A percentile compares a stretch with the other conserved stretches of the same genome.
Conservation (phyloP, 2,888 invertebrate genomes). For the Drosophila mettleri region DNA sequence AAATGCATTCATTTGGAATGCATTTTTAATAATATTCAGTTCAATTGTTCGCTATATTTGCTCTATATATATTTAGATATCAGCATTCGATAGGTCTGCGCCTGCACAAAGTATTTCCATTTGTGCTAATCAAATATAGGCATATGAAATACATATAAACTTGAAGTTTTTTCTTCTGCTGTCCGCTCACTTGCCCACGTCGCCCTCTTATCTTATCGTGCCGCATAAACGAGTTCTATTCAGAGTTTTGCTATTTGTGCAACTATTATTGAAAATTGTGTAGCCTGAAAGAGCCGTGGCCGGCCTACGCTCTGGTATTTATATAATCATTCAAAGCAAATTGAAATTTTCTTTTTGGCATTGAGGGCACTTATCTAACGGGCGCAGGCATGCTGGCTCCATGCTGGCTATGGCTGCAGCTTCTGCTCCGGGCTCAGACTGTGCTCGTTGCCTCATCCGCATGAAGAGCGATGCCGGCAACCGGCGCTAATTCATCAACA, state of each 20-base stretch:
- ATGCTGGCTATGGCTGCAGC: constrained; percentile 17
- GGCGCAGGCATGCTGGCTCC: constrained; percentile 39
- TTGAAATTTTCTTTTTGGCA: constrained; percentile 71
- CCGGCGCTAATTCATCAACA: constrained; percentile 78
- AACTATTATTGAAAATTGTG: constrained; percentile 7
- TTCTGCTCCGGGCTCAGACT: constrained; percentile 22
- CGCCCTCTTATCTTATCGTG: constrained; percentile 10
- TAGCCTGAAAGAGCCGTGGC: not conserved
- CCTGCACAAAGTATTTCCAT: not conserved
- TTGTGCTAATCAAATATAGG: not conserved
- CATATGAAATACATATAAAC: too few species aligned
- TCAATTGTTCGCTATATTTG: too few species aligned
- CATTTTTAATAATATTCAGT: not conserved
- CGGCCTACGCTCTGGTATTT: constrained; percentile 14
- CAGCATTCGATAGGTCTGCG: not conserved
- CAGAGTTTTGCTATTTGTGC: not conserved
- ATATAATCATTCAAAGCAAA: constrained; percentile 68
- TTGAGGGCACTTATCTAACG: constrained; percentile 67
- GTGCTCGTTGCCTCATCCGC: constrained; percentile 18
- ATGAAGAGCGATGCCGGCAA: constrained; percentile 42
- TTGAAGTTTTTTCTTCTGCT: not conserved
- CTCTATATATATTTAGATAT: not conserved
- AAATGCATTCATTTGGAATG: not conserved
- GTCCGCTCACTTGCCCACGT: too few species aligned
- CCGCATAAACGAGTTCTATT: constrained; percentile 11